A percentile compares a stretch with the other conserved stretches of the same genome.
These are phyloP conservation scores for Cnemophilus loriae DNA, from an alignment of 2,113 vertebrate species.

Conservation along the genomic window DNA sequence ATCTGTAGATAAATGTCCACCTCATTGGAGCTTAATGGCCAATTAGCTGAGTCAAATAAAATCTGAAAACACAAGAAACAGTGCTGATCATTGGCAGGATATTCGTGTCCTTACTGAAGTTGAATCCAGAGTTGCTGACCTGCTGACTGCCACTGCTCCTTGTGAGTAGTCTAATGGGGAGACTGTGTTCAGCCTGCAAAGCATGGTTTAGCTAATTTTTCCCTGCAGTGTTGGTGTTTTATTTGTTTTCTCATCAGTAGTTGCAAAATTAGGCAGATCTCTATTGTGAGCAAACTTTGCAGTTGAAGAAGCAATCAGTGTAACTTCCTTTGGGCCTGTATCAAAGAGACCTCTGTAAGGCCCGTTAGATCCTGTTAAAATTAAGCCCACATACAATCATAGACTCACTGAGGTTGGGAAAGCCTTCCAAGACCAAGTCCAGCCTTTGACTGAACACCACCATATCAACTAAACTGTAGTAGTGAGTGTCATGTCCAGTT, in stretches of 20 bases:
- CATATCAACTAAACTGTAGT: neutral
- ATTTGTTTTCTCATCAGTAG: neutral
- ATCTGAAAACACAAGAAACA: slow-evolving; percentile 12
- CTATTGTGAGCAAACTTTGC: neutral
- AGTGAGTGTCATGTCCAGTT: neutral
- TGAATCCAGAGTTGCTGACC: neutral
- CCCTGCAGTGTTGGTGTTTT: neutral
- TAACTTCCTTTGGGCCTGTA: neutral
- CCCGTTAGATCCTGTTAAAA: neutral
- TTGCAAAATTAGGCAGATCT: neutral
- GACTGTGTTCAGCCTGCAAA: neutral
- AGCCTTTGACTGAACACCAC: neutral
- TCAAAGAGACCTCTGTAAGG: rapidly evolving
- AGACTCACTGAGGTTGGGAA: neutral
- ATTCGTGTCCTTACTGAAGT: neutral
- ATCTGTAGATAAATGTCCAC: slow-evolving; percentile 32
- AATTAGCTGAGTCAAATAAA: slow-evolving; percentile 47
- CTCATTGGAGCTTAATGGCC: slow-evolving; percentile 24
- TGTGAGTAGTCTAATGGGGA: neutral
- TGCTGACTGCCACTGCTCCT: neutral
- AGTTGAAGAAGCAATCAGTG: neutral
- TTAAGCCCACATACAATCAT: neutral
- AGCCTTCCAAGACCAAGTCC: neutral
- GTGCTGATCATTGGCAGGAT: slow-evolving; percentile 1
- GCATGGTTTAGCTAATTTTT: neutral